Evolutionary conservation across 2,113 vertebrate species (phyloP).

Genomic region (Scomber colias): DNA sequence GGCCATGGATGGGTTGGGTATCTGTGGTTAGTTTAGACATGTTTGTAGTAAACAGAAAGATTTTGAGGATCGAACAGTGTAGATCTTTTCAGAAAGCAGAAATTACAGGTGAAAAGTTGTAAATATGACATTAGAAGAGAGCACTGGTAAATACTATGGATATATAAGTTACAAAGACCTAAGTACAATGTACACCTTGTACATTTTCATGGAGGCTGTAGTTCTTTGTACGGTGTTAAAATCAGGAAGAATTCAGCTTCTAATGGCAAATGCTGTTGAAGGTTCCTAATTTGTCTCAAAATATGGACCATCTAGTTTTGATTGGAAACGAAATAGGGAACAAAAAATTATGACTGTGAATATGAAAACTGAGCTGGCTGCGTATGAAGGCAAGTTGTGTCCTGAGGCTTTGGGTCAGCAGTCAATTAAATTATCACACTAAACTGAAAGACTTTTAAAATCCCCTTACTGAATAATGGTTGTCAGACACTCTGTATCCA

Average conservation of each 20-base stretch:
- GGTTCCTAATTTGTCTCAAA: neutral
- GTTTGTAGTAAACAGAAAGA: no score
- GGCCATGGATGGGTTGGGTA: no score
- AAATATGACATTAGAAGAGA: no score
- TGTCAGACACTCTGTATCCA: slow-evolving; percentile 77
- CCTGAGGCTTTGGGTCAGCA: slow-evolving; percentile 80
- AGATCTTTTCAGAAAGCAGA: no score
- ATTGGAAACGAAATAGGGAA: slow-evolving; percentile 34
- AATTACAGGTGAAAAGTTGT: no score
- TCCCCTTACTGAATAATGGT: slow-evolving; percentile 78
- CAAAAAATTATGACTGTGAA: slow-evolving; percentile 31
- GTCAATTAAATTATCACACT: slow-evolving; percentile 82
- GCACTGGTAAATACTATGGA: no score
- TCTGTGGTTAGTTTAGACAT: no score
- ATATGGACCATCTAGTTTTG: slow-evolving; percentile 13
- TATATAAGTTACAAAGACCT: no score
- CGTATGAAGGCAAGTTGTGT: slow-evolving; percentile 58
- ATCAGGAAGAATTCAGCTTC: neutral
- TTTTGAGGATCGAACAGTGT: no score
- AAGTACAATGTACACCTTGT: no score
- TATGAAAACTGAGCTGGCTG: slow-evolving; percentile 55
- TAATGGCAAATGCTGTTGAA: neutral
- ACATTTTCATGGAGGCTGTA: no score
- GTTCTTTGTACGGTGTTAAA: neutral
- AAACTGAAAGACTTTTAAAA: slow-evolving; percentile 76